A percentile compares a stretch with the other conserved stretches of the same genome.
Conservation (phyloP, 1,140 invertebrate species). For the Matsumurasca onukii region DNA sequence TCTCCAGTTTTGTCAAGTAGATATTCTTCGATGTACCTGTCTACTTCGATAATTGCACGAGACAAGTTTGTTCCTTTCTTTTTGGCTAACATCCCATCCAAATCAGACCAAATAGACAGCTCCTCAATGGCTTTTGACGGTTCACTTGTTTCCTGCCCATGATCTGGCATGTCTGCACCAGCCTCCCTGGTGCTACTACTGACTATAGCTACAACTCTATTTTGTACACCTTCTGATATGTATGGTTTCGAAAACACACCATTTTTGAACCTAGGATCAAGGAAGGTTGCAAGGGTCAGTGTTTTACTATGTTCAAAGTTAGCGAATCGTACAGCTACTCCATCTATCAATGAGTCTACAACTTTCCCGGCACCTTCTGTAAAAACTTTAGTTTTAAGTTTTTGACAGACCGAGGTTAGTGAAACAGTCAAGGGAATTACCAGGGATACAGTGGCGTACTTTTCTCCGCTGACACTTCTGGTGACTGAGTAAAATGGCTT, state of each 20-base stretch:
- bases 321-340: background rate
- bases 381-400: background rate
- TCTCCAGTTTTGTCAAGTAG: slow-evolving; percentile 17
- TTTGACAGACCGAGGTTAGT: slow-evolving; percentile 1
- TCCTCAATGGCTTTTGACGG: background rate
- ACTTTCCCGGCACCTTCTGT: background rate
- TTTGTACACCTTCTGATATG: background rate
- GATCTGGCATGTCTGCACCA: background rate
- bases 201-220: background rate
- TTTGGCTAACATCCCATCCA: background rate
- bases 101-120: background rate
- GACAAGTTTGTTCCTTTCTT: background rate
- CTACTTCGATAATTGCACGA: background rate
- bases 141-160: background rate
- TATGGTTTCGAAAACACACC: background rate
- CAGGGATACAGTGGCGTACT: slow-evolving; percentile 22
- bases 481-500: slow-evolving; percentile 28
- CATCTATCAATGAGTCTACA: background rate
- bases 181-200: background rate
- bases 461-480: slow-evolving; percentile 26
- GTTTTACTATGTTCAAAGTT: slow-evolving; percentile 28
- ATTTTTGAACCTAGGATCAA: slow-evolving; percentile 9
- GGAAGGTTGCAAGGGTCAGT: background rate
- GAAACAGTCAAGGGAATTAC: slow-evolving; percentile 19
- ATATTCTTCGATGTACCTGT: slow-evolving; percentile 14